These are phyloP conservation scores for Lithosia quadra DNA, from an alignment of 2,888 invertebrate genomes.

Conservation along the genomic window DNA sequence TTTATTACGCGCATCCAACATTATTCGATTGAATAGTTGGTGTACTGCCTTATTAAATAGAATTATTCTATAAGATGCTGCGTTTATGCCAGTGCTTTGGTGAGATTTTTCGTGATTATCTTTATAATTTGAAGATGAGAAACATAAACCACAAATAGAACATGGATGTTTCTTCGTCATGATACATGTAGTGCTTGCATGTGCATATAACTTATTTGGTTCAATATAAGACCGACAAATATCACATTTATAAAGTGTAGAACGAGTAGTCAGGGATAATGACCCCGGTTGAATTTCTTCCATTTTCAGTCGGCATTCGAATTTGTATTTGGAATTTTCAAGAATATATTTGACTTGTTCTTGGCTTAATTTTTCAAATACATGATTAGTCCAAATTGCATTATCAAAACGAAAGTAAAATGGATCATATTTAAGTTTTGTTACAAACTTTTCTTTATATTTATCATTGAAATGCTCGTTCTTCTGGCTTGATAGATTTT, in stretches of 20 bases:
- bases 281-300: conserved; percentile 64
- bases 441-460: conserved; percentile 13
- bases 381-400: conserved; percentile 66
- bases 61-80: conserved; percentile 64
- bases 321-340: conserved; percentile 66
- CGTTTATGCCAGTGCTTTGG: conserved; percentile 38
- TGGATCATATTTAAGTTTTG: conserved; percentile 51
- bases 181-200: conserved; percentile 58
- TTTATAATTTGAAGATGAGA: conserved; percentile 55
- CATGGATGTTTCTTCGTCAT: conserved; percentile 62
- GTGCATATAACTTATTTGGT: conserved; percentile 56
- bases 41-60: conserved; percentile 66
- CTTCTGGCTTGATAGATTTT: conserved; percentile 45
- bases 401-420: conserved; percentile 64
- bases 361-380: conserved; percentile 60
- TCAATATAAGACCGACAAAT: conserved; percentile 66
- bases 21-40: conserved; percentile 52
- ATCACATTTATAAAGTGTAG: conserved; percentile 69
- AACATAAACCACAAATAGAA: conserved; percentile 63
- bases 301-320: conserved; percentile 71
- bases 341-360: conserved; percentile 54
- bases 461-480: conserved; percentile 47
- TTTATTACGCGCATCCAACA: conserved; percentile 47
- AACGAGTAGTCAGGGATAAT: conserved; percentile 23
- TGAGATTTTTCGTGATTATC: conserved; percentile 66